Conservation (phyloP, 2,888 invertebrate species). For the Operophtera brumata region DNA sequence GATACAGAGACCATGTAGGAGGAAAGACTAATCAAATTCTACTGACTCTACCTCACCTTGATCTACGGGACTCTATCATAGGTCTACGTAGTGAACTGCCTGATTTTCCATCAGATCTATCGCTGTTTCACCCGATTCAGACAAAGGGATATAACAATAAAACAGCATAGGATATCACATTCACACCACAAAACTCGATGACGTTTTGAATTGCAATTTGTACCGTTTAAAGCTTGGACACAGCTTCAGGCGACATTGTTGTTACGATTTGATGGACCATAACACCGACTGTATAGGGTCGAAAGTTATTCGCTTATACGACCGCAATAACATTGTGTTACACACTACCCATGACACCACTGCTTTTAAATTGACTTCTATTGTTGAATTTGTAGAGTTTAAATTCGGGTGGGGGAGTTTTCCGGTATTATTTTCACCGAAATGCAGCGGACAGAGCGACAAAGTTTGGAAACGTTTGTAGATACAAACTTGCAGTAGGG, state of each 20-base stretch:
- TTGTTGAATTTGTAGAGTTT: slow-evolving; percentile 26
- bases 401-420: slow-evolving; percentile 24
- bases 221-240: slow-evolving; percentile 50
- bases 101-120: background rate
- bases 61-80: too few relatives aligned
- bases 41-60: too few relatives aligned
- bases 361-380: slow-evolving; percentile 23
- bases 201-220: slow-evolving; percentile 61
- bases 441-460: slow-evolving; percentile 50
- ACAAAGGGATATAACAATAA: slow-evolving; percentile 39
- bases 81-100: background rate
- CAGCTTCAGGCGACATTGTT: slow-evolving; percentile 39
- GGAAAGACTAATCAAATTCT: too few relatives aligned
- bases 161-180: slow-evolving; percentile 42
- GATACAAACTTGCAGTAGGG: slow-evolving; percentile 59
- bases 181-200: slow-evolving; percentile 53
- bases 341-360: slow-evolving; percentile 19
- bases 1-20: too few relatives aligned
- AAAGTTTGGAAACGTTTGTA: slow-evolving; percentile 52
- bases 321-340: slow-evolving; percentile 38
- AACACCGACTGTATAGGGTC: slow-evolving; percentile 33
- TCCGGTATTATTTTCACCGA: slow-evolving; percentile 35
- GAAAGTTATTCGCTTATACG: slow-evolving; percentile 36
- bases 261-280: slow-evolving; percentile 31
- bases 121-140: slow-evolving; percentile 11